Base-by-base conservation (phyloP, 64 coral and sea anemone species). In the Stylophora pistillata region DNA sequence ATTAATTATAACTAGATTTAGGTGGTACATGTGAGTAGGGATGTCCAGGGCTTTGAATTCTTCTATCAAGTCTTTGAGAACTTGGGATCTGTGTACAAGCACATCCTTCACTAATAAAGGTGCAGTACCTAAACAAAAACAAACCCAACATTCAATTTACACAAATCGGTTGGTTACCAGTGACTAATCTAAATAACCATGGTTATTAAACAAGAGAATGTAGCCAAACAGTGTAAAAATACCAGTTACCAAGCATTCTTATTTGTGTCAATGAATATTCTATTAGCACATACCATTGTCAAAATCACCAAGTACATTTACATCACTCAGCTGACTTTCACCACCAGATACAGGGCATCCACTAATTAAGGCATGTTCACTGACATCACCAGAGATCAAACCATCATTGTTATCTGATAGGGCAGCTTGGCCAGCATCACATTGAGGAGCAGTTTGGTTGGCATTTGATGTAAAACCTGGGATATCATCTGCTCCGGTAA, bases 1-100 rank as follows among this genome's bases (percentile, higher is more conserved):
- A 88, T 88, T 88, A 88, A 88, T 61, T 77, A 88, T 88, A 64
- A 88, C 55, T 88, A 88, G 56, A 88, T 88, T 88, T 88, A 76
- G 30, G 60, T 88, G 86, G 56, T 41, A 37, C 54, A 17, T 30
- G 29, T 28, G 16, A 9, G 86, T 76, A 88, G 86, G 86, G 72
- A 77, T 88, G 86, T 75, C 86, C 86, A 88, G 34, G 63, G 56
- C 86, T 88, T 88, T 88, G n/a, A n/a, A n/a, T n/a, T n/a, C n/a
- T n/a, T n/a, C n/a, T n/a, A n/a, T n/a, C n/a, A n/a, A n/a, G n/a
- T n/a, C n/a, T n/a, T n/a, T n/a, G n/a, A n/a, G n/a, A n/a, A n/a
- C n/a, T n/a, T n/a, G n/a, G n/a, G n/a, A n/a, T n/a, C n/a, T n/a
- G n/a, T n/a, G n/a, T n/a, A n/a, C n/a, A n/a, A n/a, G n/a, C n/a